Conservation (phyloP, 2,113 vertebrate species). For the Thunnus maccoyii region DNA sequence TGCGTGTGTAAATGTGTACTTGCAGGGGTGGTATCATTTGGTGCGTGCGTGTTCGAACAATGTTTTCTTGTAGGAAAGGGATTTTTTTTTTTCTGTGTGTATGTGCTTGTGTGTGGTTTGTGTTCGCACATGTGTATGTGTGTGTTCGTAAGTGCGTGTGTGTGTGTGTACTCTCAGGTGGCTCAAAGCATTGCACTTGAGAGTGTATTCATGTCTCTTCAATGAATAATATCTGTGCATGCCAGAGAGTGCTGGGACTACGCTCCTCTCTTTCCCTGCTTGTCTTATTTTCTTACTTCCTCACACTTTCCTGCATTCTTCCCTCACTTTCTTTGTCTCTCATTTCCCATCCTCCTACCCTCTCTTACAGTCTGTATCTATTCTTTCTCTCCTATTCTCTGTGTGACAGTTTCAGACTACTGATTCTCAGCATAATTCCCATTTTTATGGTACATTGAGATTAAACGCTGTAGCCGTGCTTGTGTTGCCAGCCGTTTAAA, state of each 20-base stretch:
- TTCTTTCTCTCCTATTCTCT: not conserved
- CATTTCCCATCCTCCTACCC: slow-evolving; percentile 1
- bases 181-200: slow-evolving; percentile 60
- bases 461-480: slow-evolving; percentile 39
- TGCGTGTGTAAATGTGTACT: slow-evolving; percentile 23
- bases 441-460: slow-evolving; percentile 40
- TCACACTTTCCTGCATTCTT: slow-evolving; percentile 31
- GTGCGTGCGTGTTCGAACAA: too few relatives aligned
- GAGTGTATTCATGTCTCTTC: slow-evolving; percentile 63
- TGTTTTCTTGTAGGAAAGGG: too few relatives aligned
- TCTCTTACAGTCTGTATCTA: not conserved
- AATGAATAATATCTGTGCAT: slow-evolving; percentile 71
- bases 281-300: slow-evolving; percentile 24
- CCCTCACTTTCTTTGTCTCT: slow-evolving; percentile 19
- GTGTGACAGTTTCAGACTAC: slow-evolving; percentile 18
- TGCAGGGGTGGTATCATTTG: too few relatives aligned
- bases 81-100: not conserved
- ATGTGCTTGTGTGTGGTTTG: slow-evolving; percentile 27
- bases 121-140: slow-evolving; percentile 11
- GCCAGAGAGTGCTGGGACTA: slow-evolving; percentile 59
- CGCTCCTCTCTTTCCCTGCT: slow-evolving; percentile 30
- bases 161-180: slow-evolving; percentile 66
- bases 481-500: slow-evolving; percentile 33
- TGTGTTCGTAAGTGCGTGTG: slow-evolving; percentile 6
- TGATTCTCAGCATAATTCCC: slow-evolving; percentile 53